Base-by-base conservation (phyloP, 2,113 vertebrate species). In the Colinus virginianus region DNA sequence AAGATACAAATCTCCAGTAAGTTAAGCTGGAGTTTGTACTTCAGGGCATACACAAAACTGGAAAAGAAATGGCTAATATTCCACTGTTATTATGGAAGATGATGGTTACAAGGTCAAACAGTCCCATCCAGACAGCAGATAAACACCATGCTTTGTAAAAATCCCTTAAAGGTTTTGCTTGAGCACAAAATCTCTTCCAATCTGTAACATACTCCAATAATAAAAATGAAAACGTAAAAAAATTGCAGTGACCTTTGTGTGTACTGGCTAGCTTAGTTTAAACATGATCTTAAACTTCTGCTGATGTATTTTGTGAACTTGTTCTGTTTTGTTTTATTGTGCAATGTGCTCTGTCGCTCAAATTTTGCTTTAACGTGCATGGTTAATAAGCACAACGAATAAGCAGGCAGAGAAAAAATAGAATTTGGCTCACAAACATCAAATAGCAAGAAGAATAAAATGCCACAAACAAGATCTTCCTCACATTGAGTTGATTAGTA, bases 181-280 rank as follows among this genome's bases (percentile, higher is more conserved):
- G 32, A 90, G 43, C 42, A 79, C 55, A 79, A 89, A 93, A 89
- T 87, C 49, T 34, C 38, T 17, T 89, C 90, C n/a, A 55, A 38
- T 74, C 55, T 77, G 45, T 51, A 87, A 68, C 16, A n/a, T 48
- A n/a, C 20, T 79, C 63, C 25, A 63, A 12, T 23, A 85, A 72
- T 55, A 82, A 81, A 92, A 76, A 62, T 4, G 62, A 34, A 81
- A 72, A 68, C 23, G 75, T 56, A 49, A 68, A 87, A 87, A 88
- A 58, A 74, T 26, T 67, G 48, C 38, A 51, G 51, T 38, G 49
- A 70, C 38, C 9, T 90, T 76, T 49, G 42, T 45, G 28, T 42
- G 26, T 70, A 25, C 23, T 45, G 40, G 32, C 21, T 74, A 53
- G 55, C 25, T 77, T 90, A 3, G 66, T 36, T 45, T 53, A 55